Conservation (phyloP, 1,140 invertebrate species). For the Elysia chlorotica region DNA sequence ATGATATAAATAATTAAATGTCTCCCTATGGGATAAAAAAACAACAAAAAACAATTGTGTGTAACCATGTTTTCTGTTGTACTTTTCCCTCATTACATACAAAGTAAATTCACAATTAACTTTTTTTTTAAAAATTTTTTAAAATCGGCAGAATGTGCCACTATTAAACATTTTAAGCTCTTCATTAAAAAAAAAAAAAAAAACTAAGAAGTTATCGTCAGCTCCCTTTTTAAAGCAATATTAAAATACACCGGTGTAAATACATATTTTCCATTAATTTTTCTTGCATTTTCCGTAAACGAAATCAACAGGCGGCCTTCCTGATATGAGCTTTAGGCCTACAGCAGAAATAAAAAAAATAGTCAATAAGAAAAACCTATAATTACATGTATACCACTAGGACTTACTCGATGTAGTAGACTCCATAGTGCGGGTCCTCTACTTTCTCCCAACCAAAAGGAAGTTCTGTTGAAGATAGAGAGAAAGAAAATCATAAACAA, state of each 20-base stretch:
- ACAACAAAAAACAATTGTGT: too few species aligned
- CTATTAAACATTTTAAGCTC: too few species aligned
- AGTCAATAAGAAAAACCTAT: not conserved
- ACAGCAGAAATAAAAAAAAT: not conserved
- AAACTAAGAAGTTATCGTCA: not conserved
- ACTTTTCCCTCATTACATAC: too few species aligned
- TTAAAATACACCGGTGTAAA: not conserved
- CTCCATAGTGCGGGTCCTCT: conserved; percentile 95
- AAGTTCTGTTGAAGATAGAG: too few species aligned
- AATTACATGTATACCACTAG: not conserved
- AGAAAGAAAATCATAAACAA: too few species aligned
- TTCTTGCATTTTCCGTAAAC: not conserved
- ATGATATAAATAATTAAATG: too few species aligned
- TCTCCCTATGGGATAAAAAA: too few species aligned
- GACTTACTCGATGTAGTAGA: conserved; percentile 93
- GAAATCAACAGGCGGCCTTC: not conserved
- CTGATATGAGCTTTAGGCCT: too few species aligned
- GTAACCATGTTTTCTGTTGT: too few species aligned
- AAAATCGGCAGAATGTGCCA: too few species aligned
- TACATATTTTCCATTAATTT: not conserved
- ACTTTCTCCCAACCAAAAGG: conserved; percentile 99
- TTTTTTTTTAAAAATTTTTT: too few species aligned
- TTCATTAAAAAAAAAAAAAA: conserved; percentile 28
- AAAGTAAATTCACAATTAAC: too few species aligned
- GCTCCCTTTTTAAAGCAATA: not conserved